Percentiles rank a stretch among this genome's conserved stretches.
phyloP scores from a whole-genome alignment of 2,888 invertebrate species.

The Pogonocherus hispidulus region DNA sequence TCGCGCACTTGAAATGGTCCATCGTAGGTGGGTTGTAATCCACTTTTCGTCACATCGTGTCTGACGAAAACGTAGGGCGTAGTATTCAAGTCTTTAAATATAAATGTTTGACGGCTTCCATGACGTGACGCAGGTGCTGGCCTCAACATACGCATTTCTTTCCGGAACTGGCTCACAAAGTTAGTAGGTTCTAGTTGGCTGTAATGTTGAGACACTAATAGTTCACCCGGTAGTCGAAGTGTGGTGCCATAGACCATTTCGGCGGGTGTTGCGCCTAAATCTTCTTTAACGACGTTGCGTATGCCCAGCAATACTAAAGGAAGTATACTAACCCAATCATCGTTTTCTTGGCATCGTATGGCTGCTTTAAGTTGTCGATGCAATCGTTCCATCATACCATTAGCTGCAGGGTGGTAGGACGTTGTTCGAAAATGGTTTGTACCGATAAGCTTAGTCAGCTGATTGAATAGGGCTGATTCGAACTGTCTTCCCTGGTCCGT shows the following conservation, averaged over 20 bases:
- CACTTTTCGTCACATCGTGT: neutral
- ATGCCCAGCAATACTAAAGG: slow-evolving; percentile 60
- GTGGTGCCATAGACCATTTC: slow-evolving; percentile 59
- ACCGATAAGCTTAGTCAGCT: slow-evolving; percentile 1
- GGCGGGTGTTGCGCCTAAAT: slow-evolving; percentile 56
- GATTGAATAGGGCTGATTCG: neutral
- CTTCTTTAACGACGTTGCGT: slow-evolving; percentile 56
- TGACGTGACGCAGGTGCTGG: neutral
- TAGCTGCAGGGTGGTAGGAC: slow-evolving; percentile 61
- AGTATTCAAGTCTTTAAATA: neutral
- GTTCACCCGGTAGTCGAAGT: slow-evolving; percentile 55
- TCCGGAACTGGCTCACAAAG: neutral
- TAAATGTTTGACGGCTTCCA: neutral
- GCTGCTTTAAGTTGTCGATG: slow-evolving; percentile 58
- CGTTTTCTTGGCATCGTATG: slow-evolving; percentile 47
- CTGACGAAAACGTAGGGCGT: slow-evolving; percentile 2
- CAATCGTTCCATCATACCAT: slow-evolving; percentile 60
- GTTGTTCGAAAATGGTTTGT: slow-evolving; percentile 9
- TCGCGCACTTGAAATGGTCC: neutral
- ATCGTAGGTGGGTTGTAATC: neutral
- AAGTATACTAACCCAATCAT: slow-evolving; percentile 55
- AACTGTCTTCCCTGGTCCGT: slow-evolving; percentile 25
- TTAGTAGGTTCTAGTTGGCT: neutral
- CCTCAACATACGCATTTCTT: neutral
- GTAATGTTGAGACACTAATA: neutral